A percentile compares a stretch with the other conserved stretches of the same genome.
Evolutionary conservation across 1,140 invertebrate genomes (phyloP).

Genomic region (Calephelis nemesis): DNA sequence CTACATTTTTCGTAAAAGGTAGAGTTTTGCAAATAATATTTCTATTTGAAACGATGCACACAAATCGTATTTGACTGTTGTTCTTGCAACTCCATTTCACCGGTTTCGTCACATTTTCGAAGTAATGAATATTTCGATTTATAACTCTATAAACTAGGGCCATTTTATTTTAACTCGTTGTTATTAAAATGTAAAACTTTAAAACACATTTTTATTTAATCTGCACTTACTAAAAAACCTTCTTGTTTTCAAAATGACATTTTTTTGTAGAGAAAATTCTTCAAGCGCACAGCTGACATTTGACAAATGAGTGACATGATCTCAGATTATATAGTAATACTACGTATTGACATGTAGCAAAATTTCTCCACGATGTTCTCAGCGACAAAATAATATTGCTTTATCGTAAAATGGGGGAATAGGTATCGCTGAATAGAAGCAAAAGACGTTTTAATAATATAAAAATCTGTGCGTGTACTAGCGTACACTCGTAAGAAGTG

Average conservation of each 20-base stretch:
- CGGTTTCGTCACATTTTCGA: slow-evolving; percentile 56
- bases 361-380: too few relatives aligned
- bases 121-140: slow-evolving; percentile 44
- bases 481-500: too few relatives aligned
- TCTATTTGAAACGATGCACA: slow-evolving; percentile 34
- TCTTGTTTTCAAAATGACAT: slow-evolving; percentile 9
- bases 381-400: too few relatives aligned
- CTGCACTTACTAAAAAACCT: not conserved
- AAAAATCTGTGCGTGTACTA: too few relatives aligned
- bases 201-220: slow-evolving; percentile 37
- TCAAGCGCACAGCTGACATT: too few relatives aligned
- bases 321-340: too few relatives aligned
- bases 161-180: slow-evolving; percentile 43
- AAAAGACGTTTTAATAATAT: too few relatives aligned
- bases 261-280: not conserved
- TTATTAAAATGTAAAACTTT: slow-evolving; percentile 29
- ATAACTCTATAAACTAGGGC: slow-evolving; percentile 52
- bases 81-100: slow-evolving; percentile 49
- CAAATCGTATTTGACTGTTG: slow-evolving; percentile 45
- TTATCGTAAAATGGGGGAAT: too few relatives aligned
- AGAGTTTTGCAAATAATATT: not conserved
- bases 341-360: too few relatives aligned
- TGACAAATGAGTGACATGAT: not conserved
- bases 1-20: slow-evolving; percentile 2
- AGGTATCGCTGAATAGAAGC: too few relatives aligned